phyloP scores from a whole-genome alignment of 2,888 invertebrate species.

The Petrophora chlorosata region DNA sequence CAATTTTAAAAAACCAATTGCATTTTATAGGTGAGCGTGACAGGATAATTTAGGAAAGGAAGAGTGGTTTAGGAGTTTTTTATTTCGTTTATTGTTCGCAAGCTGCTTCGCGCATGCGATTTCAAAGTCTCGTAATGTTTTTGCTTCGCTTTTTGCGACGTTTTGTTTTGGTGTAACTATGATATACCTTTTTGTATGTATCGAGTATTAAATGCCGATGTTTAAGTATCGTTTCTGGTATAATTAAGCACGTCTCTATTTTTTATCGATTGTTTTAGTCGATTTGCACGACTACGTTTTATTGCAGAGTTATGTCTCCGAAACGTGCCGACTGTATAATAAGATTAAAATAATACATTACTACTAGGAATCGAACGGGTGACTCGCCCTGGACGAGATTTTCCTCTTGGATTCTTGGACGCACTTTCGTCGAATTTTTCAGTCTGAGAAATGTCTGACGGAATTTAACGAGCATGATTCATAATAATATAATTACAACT shows the following conservation, averaged over 20 bases:
- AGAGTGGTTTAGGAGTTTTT: conserved; percentile 58
- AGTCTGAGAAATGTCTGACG: conserved; percentile 28
- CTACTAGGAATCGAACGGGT: conserved; percentile 34
- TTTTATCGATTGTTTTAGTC: conserved; percentile 42
- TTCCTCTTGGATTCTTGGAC: conserved; percentile 33
- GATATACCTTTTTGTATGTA: conserved; percentile 57
- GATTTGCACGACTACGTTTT: conserved; percentile 13
- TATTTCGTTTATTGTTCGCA: conserved; percentile 44
- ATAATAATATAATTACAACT: conserved; percentile 24
- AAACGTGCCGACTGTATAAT: conserved; percentile 17
- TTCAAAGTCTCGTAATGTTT: conserved; percentile 53
- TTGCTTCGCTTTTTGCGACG: conserved; percentile 59
- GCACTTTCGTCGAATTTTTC: conserved; percentile 34
- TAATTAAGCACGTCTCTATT: conserved; percentile 59
- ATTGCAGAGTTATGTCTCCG: conserved; percentile 8
- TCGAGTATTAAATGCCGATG: conserved; percentile 62
- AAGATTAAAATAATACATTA: conserved; percentile 25
- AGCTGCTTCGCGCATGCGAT: conserved; percentile 57
- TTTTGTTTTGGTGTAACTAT: conserved; percentile 61
- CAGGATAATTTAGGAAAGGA: conserved; percentile 82
- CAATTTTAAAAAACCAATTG: conserved; percentile 78
- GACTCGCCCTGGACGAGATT: conserved; percentile 31
- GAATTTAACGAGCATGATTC: conserved; percentile 32
- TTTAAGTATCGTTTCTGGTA: conserved; percentile 62
- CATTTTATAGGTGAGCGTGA: conserved; percentile 82